Evolutionary conservation across 2,888 invertebrate genomes (phyloP).

Genomic region (Yponomeuta plumbellus): DNA sequence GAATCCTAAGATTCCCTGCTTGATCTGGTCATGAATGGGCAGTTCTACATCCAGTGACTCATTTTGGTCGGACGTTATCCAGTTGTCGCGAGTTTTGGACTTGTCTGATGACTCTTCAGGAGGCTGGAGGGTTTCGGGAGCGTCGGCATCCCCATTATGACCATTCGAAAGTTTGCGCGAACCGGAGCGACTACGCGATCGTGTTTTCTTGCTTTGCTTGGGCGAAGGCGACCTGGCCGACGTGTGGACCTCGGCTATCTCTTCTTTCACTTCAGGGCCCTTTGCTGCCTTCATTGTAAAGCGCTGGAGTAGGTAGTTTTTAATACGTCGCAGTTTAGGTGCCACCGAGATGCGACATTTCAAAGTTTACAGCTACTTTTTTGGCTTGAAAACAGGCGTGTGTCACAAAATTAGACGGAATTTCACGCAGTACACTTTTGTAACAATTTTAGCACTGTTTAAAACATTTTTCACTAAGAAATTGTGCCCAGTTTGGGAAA

Average conservation of each 20-base stretch:
- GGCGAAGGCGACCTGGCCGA: slow-evolving; percentile 63
- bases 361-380: not conserved
- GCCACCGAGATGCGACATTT: not conserved
- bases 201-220: slow-evolving; percentile 47
- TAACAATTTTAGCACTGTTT: not conserved
- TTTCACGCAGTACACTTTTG: not conserved
- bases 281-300: slow-evolving; percentile 59
- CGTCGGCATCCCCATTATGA: slow-evolving; percentile 31
- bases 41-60: slow-evolving; percentile 76
- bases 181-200: slow-evolving; percentile 50
- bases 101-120: slow-evolving; percentile 43
- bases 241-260: slow-evolving; percentile 65
- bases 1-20: slow-evolving; percentile 69
- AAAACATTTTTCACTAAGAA: not conserved
- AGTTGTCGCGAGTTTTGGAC: slow-evolving; percentile 57
- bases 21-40: slow-evolving; percentile 76
- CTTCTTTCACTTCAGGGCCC: slow-evolving; percentile 54
- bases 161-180: slow-evolving; percentile 65
- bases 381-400: not conserved
- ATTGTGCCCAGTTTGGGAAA: slow-evolving; percentile 25
- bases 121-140: slow-evolving; percentile 26
- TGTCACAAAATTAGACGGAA: not conserved
- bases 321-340: slow-evolving; percentile 25
- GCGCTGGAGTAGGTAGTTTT: not conserved
- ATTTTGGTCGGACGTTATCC: slow-evolving; percentile 68